Evolutionary conservation across 2,797 vertebrate species (phyloP), one percentile per base, ranked within the genome.

Genomic region (Sciurus carolinensis): DNA sequence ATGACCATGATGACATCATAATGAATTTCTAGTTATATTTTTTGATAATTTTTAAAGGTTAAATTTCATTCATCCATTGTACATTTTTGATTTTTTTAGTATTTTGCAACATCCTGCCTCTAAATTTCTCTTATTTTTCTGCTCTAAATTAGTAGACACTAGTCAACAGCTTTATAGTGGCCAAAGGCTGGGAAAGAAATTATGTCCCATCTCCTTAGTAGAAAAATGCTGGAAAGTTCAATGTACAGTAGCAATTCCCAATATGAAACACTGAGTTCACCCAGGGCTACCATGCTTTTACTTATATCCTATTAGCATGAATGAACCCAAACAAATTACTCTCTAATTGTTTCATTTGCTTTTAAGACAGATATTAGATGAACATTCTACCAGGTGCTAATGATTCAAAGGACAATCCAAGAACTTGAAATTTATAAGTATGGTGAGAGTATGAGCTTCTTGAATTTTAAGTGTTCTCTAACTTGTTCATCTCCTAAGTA

Each of bases 111-210:
- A 2, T 82, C 39, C 50, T 69, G 44, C 33, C 72, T 92, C 6
- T 44, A 69, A 69, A 64, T 50, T 75, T 79, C 17, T 95, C 42
- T 59, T 67, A 69, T 42, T 79, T 69, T 95, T 80, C 36, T 91
- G 10, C 13, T 79, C 24, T 87, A 30, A 90, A 50, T 42, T 72
- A 44, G 33, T 28, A 86, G 39, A 2, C 22, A 67, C 26, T 36
- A 83, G 22, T 54, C 71, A 82, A 36, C 7, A 86, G 47, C 3
- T 64, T 59, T 90, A 84, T 33, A 75, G 24, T 42, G 18, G 50
- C n/a, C 30, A 94, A 44, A 83, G 71, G 20, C n/a, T 57, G 22
- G 17, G 2, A n/a, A 80, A 89, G 69, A 92, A 91, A 86, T 71
- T 15, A 42, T 42, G 3, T 4, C 64, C 15, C 22, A 36, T 1